Evolutionary conservation across 2,113 vertebrate species (phyloP).

Genomic region (Clarias gariepinus): DNA sequence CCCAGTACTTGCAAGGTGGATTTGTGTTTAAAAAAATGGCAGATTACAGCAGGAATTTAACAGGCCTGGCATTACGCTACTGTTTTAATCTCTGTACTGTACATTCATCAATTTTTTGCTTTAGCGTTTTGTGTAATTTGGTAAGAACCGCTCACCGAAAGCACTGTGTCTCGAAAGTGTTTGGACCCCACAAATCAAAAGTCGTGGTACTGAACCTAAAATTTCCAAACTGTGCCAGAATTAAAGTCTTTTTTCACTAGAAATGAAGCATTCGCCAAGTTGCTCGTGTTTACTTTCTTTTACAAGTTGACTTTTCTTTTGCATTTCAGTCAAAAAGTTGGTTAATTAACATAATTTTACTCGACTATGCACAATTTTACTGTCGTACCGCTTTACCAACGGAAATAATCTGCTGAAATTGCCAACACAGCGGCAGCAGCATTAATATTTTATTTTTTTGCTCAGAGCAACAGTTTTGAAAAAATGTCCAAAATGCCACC

Average conservation of each 20-base stretch:
- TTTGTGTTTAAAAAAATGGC: too few relatives aligned
- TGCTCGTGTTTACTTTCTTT: neutral
- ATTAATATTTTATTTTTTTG: constrained; percentile 17
- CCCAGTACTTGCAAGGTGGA: too few relatives aligned
- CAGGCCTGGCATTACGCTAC: neutral
- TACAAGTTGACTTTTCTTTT: neutral
- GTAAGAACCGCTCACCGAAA: neutral
- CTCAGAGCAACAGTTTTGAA: neutral
- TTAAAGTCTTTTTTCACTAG: neutral
- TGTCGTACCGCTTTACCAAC: neutral
- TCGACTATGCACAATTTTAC: neutral
- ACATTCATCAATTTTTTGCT: neutral
- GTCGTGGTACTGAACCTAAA: neutral
- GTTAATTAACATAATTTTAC: neutral
- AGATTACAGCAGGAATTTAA: neutral
- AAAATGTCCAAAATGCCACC: neutral
- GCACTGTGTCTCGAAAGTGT: neutral
- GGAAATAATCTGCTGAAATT: neutral
- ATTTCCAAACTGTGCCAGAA: neutral
- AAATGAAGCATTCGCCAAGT: neutral
- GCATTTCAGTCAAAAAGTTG: neutral
- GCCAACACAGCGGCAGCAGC: neutral
- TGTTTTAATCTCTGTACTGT: neutral
- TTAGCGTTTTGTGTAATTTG: neutral
- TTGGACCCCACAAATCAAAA: neutral